A percentile compares a stretch with the other conserved stretches of the same genome.
These are phyloP conservation scores for Oncorhynchus mykiss DNA, from an alignment of 2,113 vertebrate genomes.

Conservation along the genomic window DNA sequence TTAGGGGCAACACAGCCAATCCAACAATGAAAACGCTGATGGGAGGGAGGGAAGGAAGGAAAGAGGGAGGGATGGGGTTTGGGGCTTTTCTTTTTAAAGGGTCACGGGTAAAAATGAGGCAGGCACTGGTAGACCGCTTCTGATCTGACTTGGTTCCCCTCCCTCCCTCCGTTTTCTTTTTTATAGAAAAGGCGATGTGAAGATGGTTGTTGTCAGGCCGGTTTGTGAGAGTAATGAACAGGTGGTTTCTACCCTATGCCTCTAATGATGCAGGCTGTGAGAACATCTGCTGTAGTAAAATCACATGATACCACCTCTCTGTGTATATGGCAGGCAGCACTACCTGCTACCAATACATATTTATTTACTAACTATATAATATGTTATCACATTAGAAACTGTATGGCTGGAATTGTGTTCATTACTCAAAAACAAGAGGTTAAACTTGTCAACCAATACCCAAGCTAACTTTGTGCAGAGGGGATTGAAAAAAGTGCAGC, in stretches of 20 bases:
- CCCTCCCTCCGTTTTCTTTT: not conserved
- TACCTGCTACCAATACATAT: not conserved
- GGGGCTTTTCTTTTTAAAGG: constrained; percentile 38
- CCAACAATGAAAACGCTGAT: constrained; percentile 41
- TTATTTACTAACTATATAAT: not conserved
- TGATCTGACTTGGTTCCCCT: not conserved
- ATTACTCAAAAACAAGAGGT: not conserved
- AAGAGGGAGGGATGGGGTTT: constrained; percentile 24
- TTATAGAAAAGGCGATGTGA: constrained; percentile 18
- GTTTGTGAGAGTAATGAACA: constrained; percentile 35
- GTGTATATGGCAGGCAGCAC: not conserved
- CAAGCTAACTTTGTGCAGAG: constrained; percentile 31
- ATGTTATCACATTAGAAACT: constrained; percentile 29
- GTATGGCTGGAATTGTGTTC: not conserved
- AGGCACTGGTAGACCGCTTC: no score
- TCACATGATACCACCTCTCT: constrained; percentile 19
- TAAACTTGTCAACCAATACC: constrained; percentile 19
- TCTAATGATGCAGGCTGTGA: constrained; percentile 29
- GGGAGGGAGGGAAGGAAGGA: not conserved
- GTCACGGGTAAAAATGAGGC: constrained; percentile 39
- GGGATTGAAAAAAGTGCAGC: constrained; percentile 35
- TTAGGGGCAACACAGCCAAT: constrained; percentile 68
- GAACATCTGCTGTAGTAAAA: constrained; percentile 50
- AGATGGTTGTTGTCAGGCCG: constrained; percentile 24
- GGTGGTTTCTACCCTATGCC: constrained; percentile 43